A percentile compares a stretch with the other conserved stretches of the same genome.
Conservation (phyloP, 2,113 vertebrate genomes). For the Illadopsis cleaveri region DNA sequence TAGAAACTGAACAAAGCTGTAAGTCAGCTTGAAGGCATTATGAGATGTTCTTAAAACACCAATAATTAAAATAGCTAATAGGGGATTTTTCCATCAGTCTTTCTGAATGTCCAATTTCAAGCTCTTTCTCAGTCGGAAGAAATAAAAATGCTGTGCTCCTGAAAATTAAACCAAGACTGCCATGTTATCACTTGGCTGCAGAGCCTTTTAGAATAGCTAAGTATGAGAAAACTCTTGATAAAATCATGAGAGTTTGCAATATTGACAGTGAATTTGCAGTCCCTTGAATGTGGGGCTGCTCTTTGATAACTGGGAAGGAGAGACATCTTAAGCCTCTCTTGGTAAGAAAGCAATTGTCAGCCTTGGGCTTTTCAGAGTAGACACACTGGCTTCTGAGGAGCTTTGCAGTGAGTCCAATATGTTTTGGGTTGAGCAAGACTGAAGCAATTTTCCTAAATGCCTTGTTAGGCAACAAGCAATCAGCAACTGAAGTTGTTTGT, state of each 20-base stretch:
- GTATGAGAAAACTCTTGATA: neutral
- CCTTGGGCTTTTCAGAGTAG: neutral
- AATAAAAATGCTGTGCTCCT: neutral
- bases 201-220: neutral
- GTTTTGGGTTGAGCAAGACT: neutral
- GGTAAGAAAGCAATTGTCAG: neutral
- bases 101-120: neutral
- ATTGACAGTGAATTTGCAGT: neutral
- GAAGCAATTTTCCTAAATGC: neutral
- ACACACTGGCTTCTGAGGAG: neutral
- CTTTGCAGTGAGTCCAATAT: neutral
- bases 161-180: neutral
- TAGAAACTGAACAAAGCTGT: neutral
- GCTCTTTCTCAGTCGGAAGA: neutral
- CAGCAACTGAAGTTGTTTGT: neutral
- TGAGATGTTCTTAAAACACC: neutral
- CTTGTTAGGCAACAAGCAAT: rapidly evolving
- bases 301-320: neutral
- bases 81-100: neutral
- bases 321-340: neutral
- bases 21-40: neutral
- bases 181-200: neutral
- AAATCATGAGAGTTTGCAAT: neutral
- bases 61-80: neutral
- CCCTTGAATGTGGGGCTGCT: neutral